Evolutionary conservation across 1,140 invertebrate genomes (phyloP).

Genomic region (Mactra quadrangularis): DNA sequence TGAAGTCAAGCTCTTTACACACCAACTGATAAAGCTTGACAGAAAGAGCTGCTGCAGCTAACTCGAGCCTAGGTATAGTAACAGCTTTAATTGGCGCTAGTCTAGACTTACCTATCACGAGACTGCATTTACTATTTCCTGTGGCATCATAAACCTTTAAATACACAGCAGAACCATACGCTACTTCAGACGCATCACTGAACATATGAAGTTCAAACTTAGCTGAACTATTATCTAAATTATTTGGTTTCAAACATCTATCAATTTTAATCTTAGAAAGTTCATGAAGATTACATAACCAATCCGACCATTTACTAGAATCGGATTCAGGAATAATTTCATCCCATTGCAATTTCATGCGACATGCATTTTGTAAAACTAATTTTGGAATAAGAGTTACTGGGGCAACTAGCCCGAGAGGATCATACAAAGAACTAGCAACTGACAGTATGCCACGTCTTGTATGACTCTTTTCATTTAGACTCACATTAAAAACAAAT

Average conservation of each 20-base stretch:
- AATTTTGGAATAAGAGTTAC: slow-evolving; percentile 55
- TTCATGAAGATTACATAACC: slow-evolving; percentile 21
- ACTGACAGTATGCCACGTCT: slow-evolving; percentile 59
- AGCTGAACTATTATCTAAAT: neutral
- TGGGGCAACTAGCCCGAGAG: slow-evolving; percentile 67
- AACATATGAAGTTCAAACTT: slow-evolving; percentile 55
- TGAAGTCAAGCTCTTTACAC: slow-evolving; percentile 26
- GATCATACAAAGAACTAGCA: slow-evolving; percentile 69
- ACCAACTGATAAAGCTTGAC: slow-evolving; percentile 49
- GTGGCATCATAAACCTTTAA: slow-evolving; percentile 56
- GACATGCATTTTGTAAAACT: slow-evolving; percentile 60
- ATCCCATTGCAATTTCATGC: slow-evolving; percentile 56
- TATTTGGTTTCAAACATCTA: slow-evolving; percentile 45
- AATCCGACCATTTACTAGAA: slow-evolving; percentile 38
- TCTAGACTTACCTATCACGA: slow-evolving; percentile 60
- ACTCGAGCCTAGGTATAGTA: slow-evolving; percentile 59
- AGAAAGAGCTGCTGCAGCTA: slow-evolving; percentile 56
- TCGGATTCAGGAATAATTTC: slow-evolving; percentile 41
- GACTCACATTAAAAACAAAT: slow-evolving; percentile 35
- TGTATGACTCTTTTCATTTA: slow-evolving; percentile 16
- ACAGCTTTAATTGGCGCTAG: slow-evolving; percentile 54
- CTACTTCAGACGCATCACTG: slow-evolving; percentile 43
- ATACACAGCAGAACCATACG: slow-evolving; percentile 66
- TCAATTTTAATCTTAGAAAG: slow-evolving; percentile 35
- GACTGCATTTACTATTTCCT: slow-evolving; percentile 56